Evolutionary conservation across 1,140 invertebrate species (phyloP).

Genomic region (Aphaenogaster floridana): DNA sequence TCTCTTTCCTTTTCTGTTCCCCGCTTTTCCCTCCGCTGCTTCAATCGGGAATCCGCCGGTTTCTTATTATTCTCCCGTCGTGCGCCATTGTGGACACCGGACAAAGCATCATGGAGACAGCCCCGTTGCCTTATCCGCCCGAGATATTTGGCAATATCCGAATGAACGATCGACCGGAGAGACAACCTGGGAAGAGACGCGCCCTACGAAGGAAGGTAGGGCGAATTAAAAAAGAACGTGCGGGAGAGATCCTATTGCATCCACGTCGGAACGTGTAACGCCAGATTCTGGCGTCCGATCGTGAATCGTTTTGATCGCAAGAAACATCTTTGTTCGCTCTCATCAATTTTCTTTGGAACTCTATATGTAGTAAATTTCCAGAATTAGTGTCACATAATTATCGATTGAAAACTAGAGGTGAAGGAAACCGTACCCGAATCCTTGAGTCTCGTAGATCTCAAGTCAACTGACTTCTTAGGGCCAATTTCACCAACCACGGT

Average conservation of each 20-base stretch:
- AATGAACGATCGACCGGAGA: constrained; percentile 80
- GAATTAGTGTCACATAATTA: background rate
- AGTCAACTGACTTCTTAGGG: background rate
- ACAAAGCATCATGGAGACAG: constrained; percentile 79
- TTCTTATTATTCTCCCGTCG: constrained; percentile 82
- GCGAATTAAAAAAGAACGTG: constrained; percentile 65
- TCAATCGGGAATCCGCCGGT: constrained; percentile 80
- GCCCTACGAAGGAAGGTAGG: constrained; percentile 38
- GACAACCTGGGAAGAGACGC: constrained; percentile 66
- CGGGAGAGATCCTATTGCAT: constrained; percentile 12
- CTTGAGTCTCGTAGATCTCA: background rate
- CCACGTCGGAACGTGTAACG: background rate
- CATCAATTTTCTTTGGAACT: constrained; percentile 3
- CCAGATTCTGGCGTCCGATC: background rate
- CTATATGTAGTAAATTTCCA: background rate
- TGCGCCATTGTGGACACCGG: constrained; percentile 79
- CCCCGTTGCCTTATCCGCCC: constrained; percentile 76
- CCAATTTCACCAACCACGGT: too few species aligned
- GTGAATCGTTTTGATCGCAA: constrained; percentile 12
- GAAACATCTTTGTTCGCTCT: constrained; percentile 19
- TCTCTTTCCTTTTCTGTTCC: constrained; percentile 64
- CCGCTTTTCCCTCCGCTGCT: constrained; percentile 57
- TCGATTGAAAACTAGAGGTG: constrained; percentile 4
- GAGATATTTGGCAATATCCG: constrained; percentile 82
- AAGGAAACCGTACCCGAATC: background rate